Conservation (phyloP, 2,888 invertebrate species). For the Drosophila macrospina region DNA sequence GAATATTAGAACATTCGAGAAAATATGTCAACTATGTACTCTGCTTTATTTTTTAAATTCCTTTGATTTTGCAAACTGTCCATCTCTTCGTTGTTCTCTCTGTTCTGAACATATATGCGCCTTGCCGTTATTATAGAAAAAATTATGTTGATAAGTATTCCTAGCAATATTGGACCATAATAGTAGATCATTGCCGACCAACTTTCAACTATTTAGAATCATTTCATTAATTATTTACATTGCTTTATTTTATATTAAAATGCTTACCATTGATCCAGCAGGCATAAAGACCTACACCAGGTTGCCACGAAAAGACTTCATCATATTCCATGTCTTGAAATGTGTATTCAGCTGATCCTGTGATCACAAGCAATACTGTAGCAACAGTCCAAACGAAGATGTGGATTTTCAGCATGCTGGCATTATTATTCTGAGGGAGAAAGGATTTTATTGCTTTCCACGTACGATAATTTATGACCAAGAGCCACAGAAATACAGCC, state of each 20-base stretch:
- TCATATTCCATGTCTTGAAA: background rate
- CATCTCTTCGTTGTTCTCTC: constrained; percentile 57
- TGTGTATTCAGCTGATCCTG: constrained; percentile 66
- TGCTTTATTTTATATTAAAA: background rate
- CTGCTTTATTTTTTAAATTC: background rate
- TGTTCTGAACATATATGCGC: constrained; percentile 63
- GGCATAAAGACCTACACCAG: constrained; percentile 86
- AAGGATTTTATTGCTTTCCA: constrained; percentile 86
- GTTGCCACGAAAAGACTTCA: constrained; percentile 72
- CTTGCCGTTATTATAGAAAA: constrained; percentile 71
- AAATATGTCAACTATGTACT: constrained; percentile 2
- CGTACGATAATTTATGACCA: constrained; percentile 93
- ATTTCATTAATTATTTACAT: background rate
- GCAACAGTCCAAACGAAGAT: constrained; percentile 75
- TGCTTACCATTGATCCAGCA: constrained; percentile 88
- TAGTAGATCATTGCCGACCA: constrained; percentile 70
- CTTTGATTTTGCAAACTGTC: constrained; percentile 7
- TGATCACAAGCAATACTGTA: constrained; percentile 47
- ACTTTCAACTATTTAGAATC: constrained; percentile 27
- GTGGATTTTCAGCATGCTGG: constrained; percentile 61
- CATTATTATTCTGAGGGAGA: background rate
- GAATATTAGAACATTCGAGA: background rate
- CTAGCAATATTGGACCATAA: constrained; percentile 69
- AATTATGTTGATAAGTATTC: constrained; percentile 68
- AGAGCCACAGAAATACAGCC: constrained; percentile 93